Evolutionary conservation across 2,113 vertebrate genomes (phyloP), one percentile per base, ranked within the genome.

Genomic region (Hydrochoerus hydrochaeris): DNA sequence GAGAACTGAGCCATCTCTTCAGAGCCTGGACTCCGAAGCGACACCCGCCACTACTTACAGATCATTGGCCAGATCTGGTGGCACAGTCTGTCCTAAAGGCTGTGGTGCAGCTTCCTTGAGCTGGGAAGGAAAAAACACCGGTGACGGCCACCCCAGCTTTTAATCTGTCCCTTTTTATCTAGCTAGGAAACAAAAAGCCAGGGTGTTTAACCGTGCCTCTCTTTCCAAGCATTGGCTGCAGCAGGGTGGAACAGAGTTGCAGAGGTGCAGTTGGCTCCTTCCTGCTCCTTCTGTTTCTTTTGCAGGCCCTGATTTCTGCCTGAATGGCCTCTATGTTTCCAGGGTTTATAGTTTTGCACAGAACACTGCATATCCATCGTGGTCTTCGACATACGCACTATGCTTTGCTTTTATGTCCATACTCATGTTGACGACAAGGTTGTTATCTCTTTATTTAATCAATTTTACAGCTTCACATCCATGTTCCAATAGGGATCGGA

Each of bases 391-490:
- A 1, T 3, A 8, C 0, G 0, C 38, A 35, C 60, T 28, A 16
- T 32, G 49, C 58, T 58, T 38, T 5, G 57, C 58, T 52, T 87
- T 57, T 71, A 52, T 9, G 7, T 44, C 60, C 75, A 16, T 1
- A 6, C 24, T 44, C 12, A 8, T 28, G 63, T 81, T 82, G n/a
- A 38, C 26, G 3, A 19, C n/a, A 41, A 77, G 46, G 32, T 35
- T 57, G 63, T 26, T 71, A 30, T 78, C 82, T 83, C 49, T 57
- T 94, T 60, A 14, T 65, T 81, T 41, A 78, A 69, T 46, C 41
- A 67, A 2, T 20, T 38, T 63, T 58, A 46, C 49, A 38, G 0
- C 0, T 41, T 4, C 32, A 28, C 1, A 11, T n/a, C 8, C 30
- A 24, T 38, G 12, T 38, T 26, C 63, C n/a, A 49, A 52, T 57